Conservation (phyloP, 2,113 vertebrate genomes). For the Seriola aureovittata region DNA sequence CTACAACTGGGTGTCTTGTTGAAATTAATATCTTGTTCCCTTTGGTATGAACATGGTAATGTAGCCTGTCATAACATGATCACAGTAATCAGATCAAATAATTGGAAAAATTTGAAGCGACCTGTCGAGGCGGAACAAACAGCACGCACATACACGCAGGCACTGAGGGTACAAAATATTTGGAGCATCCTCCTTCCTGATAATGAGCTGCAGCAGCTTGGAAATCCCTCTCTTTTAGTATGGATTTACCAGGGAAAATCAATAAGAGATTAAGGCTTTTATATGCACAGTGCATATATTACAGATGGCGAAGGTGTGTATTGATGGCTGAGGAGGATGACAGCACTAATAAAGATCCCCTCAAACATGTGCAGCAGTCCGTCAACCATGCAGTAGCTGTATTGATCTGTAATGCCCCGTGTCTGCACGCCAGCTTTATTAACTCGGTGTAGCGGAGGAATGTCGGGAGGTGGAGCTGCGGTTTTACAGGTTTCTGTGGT, state of each 20-base stretch:
- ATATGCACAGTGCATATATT: neutral
- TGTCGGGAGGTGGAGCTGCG: neutral
- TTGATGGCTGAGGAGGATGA: neutral
- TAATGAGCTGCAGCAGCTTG: constrained; percentile 14
- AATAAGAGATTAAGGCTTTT: neutral
- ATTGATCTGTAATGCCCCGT: constrained; percentile 35
- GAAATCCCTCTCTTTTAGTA: neutral
- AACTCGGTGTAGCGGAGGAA: neutral
- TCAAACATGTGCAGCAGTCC: constrained; percentile 2
- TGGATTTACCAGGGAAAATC: neutral
- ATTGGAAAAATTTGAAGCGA: constrained; percentile 18
- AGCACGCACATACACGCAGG: neutral
- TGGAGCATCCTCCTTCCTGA: neutral
- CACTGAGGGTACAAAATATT: neutral
- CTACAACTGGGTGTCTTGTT: neutral
- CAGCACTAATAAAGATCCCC: constrained; percentile 8
- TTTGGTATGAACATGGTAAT: neutral
- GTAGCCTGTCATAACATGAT: constrained; percentile 38
- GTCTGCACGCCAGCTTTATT: constrained; percentile 1
- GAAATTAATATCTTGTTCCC: constrained; percentile 17
- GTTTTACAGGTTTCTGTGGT: neutral
- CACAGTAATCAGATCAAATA: constrained; percentile 33
- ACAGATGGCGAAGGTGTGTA: neutral
- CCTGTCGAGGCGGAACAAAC: constrained; percentile 14
- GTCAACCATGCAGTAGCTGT: constrained; percentile 21